A percentile compares a stretch with the other conserved stretches of the same genome.
Evolutionary conservation across 2,888 invertebrate species (phyloP).

Genomic region (Callyntrura sp.): DNA sequence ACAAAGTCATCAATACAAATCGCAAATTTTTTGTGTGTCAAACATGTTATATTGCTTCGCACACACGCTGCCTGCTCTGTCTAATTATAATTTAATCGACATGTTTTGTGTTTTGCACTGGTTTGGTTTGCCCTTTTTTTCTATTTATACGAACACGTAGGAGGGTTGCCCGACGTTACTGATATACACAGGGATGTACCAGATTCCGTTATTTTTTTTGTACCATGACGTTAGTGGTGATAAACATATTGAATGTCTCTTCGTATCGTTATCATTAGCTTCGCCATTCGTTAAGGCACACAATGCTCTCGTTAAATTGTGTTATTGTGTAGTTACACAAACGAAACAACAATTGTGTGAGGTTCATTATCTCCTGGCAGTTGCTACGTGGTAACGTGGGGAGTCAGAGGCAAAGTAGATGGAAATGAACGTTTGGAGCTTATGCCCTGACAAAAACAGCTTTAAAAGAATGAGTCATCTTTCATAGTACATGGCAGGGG

Average conservation of each 20-base stretch:
- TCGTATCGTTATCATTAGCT: conserved; percentile 24
- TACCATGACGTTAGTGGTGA: not conserved
- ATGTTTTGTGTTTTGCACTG: not conserved
- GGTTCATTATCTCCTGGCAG: not conserved
- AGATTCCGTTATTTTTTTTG: no score
- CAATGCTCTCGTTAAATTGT: no score
- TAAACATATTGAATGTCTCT: conserved; percentile 1
- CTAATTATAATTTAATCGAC: conserved; percentile 27
- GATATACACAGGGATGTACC: no score
- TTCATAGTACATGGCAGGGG: no score
- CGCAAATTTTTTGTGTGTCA: conserved; percentile 29
- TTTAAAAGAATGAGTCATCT: not conserved
- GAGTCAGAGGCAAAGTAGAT: not conserved
- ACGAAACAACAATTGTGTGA: not conserved
- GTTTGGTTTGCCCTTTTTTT: no score
- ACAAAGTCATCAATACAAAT: conserved; percentile 43
- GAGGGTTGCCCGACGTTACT: not conserved
- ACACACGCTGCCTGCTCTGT: not conserved
- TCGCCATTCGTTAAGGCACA: not conserved
- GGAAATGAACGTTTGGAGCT: not conserved
- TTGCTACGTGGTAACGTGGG: not conserved
- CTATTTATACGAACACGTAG: no score
- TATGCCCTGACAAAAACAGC: not conserved
- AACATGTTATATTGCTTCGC: conserved; percentile 9
- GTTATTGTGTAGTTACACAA: not conserved